Evolutionary conservation across 2,888 invertebrate species (phyloP), one percentile per base, ranked within the genome.

Genomic region (Meliscaeva auricollis): DNA sequence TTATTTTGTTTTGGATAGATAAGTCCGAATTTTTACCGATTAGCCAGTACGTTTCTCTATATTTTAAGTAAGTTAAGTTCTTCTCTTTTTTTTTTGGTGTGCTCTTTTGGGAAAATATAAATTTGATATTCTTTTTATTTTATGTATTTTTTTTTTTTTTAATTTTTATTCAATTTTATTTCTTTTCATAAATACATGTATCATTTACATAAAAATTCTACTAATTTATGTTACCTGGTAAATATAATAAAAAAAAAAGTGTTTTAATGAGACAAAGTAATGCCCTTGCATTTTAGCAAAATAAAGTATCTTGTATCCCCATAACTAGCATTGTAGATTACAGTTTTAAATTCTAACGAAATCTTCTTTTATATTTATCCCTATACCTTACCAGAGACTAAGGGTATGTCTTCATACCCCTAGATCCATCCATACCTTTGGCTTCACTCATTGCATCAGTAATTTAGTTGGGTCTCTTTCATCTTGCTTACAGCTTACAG

Each of bases 401-500:
- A 38, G 13, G 2, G 3, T 7, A 9, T 26, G 13, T n/a, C n/a
- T n/a, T n/a, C 1, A 32, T 32, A 11, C 1, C 26, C 7, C 13
- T 22, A 5, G 5, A 48, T 50, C 32, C 35, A 17, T 64, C 48
- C 64, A 48, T 50, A 50, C 66, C 35, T 50, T 35, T 66, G n/a
- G 66, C 35, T 60, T 38, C 13, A 30, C 46, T 60, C 58, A 66
- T 73, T 80, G 60, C 60, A 60, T 69, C 69, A 38, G 41, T 69
- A 52, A 69, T 75, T 64, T 52, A 62, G 73, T 26, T 48, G 9
- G 38, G 30, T 17, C 64, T 62, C 62, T 72, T 41, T 44, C 41
- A 44, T 72, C 56, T 70, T 82, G 62, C 60, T 66, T 66, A 38
- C 50, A 72, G 68, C 52, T 35, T n/a, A n/a, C n/a, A n/a, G n/a